These are phyloP conservation scores for Carlito syrichta DNA, from an alignment of 2,113 vertebrate species.

Conservation along the genomic window DNA sequence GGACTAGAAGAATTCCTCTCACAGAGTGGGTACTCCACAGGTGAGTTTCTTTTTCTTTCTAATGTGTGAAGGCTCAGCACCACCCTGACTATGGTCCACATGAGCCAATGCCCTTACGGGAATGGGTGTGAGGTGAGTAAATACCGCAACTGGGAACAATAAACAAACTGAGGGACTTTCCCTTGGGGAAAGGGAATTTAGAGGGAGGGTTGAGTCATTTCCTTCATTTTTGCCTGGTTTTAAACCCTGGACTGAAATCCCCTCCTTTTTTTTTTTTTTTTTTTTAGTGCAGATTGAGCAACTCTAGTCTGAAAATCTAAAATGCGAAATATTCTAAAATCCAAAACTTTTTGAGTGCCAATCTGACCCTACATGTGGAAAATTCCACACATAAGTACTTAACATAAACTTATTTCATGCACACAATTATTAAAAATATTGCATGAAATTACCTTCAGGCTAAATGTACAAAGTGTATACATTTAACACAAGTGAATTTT, in stretches of 20 bases:
- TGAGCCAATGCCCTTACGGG: background rate
- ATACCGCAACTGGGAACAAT: constrained; percentile 17
- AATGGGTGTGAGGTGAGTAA: background rate
- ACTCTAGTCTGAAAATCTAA: background rate
- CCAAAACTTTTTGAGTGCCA: background rate
- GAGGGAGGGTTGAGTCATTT: background rate
- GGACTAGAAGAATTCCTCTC: background rate
- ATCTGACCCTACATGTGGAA: background rate
- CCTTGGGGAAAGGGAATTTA: background rate
- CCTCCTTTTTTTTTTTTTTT: background rate
- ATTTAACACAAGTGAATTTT: background rate
- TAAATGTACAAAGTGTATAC: background rate
- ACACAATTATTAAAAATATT: background rate
- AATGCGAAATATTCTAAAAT: background rate
- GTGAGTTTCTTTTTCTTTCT: background rate
- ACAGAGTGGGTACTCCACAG: background rate
- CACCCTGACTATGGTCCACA: background rate
- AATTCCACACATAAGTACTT: background rate
- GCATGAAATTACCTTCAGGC: background rate
- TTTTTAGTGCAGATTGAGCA: background rate
- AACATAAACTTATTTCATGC: background rate
- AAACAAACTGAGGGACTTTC: constrained; percentile 41
- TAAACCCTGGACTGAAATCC: background rate
- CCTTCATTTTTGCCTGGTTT: constrained; percentile 7
- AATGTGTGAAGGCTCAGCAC: background rate